A percentile compares a stretch with the other conserved stretches of the same genome.
These are phyloP conservation scores for Gerris lacustris DNA, from an alignment of 2,888 invertebrate genomes.

Conservation along the genomic window DNA sequence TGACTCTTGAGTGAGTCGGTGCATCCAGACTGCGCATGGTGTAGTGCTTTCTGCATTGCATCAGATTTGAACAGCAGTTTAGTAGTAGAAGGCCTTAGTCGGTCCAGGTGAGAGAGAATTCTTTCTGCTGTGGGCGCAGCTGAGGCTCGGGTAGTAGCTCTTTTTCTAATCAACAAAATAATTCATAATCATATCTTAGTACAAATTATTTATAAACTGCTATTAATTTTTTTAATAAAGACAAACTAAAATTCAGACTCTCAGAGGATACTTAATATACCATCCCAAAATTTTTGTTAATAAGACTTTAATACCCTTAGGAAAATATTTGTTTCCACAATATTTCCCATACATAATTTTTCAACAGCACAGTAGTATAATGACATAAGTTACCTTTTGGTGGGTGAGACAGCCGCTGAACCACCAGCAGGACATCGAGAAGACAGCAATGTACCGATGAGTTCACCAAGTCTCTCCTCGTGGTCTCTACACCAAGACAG, in stretches of 20 bases:
- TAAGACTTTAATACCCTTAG: no score
- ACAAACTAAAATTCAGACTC: no score
- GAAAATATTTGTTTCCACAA: no score
- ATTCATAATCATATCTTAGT: no score
- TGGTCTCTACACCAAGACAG: constrained; percentile 90
- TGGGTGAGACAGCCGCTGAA: constrained; percentile 70
- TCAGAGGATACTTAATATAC: no score
- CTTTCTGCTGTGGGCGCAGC: constrained; percentile 36
- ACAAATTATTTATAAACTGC: no score
- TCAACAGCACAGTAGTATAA: no score
- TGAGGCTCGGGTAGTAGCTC: constrained; percentile 27
- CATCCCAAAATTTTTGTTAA: no score
- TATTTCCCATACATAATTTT: no score
- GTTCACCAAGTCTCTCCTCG: constrained; percentile 75
- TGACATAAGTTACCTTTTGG: constrained; percentile 50
- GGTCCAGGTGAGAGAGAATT: constrained; percentile 84
- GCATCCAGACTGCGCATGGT: constrained; percentile 68
- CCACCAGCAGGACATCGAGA: constrained; percentile 72
- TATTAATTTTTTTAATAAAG: no score
- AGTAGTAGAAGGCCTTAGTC: constrained; percentile 53
- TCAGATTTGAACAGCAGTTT: constrained; percentile 60
- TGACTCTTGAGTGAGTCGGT: constrained; percentile 80
- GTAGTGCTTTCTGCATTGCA: constrained; percentile 80
- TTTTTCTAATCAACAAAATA: constrained; percentile 14
- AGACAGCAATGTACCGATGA: constrained; percentile 63